Conservation (phyloP, 2,113 vertebrate species). For the Corvus cornix region DNA sequence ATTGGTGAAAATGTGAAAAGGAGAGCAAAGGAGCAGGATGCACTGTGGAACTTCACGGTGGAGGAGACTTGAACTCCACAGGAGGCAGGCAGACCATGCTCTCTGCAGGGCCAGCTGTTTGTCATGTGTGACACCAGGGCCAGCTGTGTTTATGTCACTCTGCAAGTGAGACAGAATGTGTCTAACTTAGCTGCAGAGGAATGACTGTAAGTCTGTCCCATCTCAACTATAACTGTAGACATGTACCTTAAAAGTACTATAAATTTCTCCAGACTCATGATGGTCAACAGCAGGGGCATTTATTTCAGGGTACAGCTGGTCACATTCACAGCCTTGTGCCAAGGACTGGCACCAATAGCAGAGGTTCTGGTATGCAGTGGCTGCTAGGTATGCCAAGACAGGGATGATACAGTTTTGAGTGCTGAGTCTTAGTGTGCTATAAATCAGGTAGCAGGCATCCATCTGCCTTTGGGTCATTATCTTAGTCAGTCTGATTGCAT, state of each 20-base stretch:
- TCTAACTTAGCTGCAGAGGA: not conserved
- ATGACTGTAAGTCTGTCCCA: not conserved
- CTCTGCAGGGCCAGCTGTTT: not conserved
- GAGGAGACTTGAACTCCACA: fast-evolving
- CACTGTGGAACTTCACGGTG: not conserved
- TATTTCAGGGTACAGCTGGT: not conserved
- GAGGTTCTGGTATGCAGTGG: not conserved
- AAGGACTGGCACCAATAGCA: not conserved
- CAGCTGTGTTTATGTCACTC: not conserved
- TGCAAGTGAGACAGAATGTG: not conserved
- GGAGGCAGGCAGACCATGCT: not conserved
- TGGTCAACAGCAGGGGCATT: not conserved
- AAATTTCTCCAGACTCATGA: not conserved
- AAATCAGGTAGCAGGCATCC: not conserved
- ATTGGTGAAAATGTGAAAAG: not conserved
- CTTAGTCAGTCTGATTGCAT: not conserved
- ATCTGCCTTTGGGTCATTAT: not conserved
- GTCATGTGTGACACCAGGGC: not conserved
- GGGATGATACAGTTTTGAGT: not conserved
- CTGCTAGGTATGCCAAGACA: not conserved
- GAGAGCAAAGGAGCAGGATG: not conserved
- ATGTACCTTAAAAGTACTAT: not conserved
- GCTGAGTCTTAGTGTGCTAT: not conserved
- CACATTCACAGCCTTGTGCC: not conserved
- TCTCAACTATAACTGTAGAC: not conserved